Evolutionary conservation across 1,140 invertebrate species (phyloP).

Genomic region (Ptiloglossa arizonensis): DNA sequence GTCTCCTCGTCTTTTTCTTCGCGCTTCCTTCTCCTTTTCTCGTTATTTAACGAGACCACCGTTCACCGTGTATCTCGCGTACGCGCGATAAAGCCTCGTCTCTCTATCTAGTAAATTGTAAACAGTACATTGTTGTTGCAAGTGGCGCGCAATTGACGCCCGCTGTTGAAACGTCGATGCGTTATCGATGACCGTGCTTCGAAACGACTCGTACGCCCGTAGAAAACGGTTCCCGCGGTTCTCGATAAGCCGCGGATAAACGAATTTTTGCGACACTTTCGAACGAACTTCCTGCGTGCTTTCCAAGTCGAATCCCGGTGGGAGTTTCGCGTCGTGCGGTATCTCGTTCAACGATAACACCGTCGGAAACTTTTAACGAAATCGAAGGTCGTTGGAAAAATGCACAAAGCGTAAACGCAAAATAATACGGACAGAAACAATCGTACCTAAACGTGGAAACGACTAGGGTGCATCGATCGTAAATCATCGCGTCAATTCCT

Average conservation of each 20-base stretch:
- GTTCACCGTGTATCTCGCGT: background rate
- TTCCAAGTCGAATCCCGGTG: no score
- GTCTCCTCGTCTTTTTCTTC: no score
- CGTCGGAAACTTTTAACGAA: background rate
- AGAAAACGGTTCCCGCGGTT: no score
- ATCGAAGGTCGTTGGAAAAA: background rate
- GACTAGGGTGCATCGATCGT: background rate
- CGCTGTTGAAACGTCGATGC: background rate
- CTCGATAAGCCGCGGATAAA: background rate
- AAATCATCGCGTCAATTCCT: background rate
- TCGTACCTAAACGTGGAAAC: no score
- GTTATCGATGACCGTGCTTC: conserved; percentile 1
- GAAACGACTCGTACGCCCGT: background rate
- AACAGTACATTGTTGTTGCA: background rate
- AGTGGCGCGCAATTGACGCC: background rate
- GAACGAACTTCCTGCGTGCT: no score
- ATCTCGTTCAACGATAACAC: background rate
- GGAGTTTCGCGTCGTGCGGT: no score
- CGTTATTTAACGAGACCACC: background rate
- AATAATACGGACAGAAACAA: no score
- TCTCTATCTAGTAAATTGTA: background rate
- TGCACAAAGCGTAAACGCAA: background rate
- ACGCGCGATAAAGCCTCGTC: background rate
- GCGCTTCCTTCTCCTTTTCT: no score
- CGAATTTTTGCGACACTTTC: no score